Conservation (phyloP, 2,888 invertebrate genomes). For the Drosophila quinaria region DNA sequence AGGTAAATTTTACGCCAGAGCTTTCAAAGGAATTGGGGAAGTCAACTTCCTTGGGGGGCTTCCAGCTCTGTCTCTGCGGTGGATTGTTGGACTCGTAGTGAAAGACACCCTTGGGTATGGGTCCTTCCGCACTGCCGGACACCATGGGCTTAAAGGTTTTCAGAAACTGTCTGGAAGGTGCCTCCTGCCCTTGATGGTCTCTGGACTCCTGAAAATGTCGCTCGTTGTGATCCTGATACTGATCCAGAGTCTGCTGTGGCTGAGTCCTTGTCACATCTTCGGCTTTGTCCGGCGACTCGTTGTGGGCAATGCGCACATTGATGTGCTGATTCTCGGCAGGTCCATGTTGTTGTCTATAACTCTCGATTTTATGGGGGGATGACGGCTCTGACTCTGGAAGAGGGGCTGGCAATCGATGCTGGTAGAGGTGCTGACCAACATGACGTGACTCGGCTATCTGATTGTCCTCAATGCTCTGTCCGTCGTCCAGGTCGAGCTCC, state of each 20-base stretch:
- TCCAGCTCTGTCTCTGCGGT: slow-evolving; percentile 24
- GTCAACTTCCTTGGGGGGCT: slow-evolving; percentile 31
- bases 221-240: slow-evolving; percentile 13
- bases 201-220: slow-evolving; percentile 13
- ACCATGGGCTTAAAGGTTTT: slow-evolving; percentile 80
- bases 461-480: slow-evolving; percentile 85
- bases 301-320: slow-evolving; percentile 81
- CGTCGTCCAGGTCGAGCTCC: slow-evolving; percentile 84
- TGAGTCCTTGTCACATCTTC: slow-evolving; percentile 30
- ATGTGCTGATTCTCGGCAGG: slow-evolving; percentile 73
- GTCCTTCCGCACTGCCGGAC: slow-evolving; percentile 50
- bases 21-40: slow-evolving; percentile 37
- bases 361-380: slow-evolving; percentile 27
- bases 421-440: slow-evolving; percentile 69
- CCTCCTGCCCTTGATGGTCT: slow-evolving; percentile 55
- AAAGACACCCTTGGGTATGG: slow-evolving; percentile 70
- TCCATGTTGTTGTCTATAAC: slow-evolving; percentile 59
- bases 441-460: slow-evolving; percentile 84
- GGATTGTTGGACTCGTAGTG: slow-evolving; percentile 73
- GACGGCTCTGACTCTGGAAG: slow-evolving; percentile 1
- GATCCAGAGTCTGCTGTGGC: slow-evolving; percentile 48
- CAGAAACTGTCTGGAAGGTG: slow-evolving; percentile 83
- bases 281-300: slow-evolving; percentile 49
- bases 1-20: slow-evolving; percentile 64
- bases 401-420: slow-evolving; percentile 56